Evolutionary conservation across 2,888 invertebrate genomes (phyloP), one percentile per base, ranked within the genome.

Genomic region (Pseudococcus longispinus): DNA sequence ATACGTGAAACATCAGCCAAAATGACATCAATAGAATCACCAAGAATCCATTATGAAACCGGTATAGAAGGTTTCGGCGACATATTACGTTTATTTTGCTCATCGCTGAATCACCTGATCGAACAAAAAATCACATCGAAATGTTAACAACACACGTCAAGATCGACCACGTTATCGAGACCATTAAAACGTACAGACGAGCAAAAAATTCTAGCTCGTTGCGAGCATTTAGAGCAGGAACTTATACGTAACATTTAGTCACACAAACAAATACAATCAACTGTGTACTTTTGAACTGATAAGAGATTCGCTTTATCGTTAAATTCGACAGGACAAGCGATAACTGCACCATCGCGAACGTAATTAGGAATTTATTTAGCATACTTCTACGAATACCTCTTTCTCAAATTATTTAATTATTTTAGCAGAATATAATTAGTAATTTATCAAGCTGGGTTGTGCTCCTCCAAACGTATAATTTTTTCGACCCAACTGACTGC

Each of bases 41-140:
- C 18, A 86, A 77, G 2, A 86, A 55, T 86, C 86, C 86, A 80
- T 80, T 86, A 80, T 86, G 86, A 86, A 86, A 51, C 74, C 86
- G 86, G 51, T 77, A 55, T 55, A 86, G 8, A 44, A 85, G 51
- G 80, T 86, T 86, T 46, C 86, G 74, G 44, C 86, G 86, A 86
- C 86, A 86, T 86, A 55, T 32, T 74, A 32, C 51, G 29, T 29
- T 77, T 46, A 80, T 46, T 80, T 51, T 80, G 77, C 46, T 86
- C 80, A 86, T 86, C 44, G 77, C 46, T 83, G 42, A n/a, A 80
- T 42, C 37, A 80, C 77, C 77, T 80, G 18, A 0, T 5, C 0
- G 18, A 29, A 26, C 18, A 3, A 29, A 29, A 70, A 70, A 29
- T 29, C 5, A 65, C 3, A 65, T 9, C 29, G 18, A 29, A 70